Base-by-base conservation (phyloP, 2,888 invertebrate genomes). In the Hypercompe scribonia region DNA sequence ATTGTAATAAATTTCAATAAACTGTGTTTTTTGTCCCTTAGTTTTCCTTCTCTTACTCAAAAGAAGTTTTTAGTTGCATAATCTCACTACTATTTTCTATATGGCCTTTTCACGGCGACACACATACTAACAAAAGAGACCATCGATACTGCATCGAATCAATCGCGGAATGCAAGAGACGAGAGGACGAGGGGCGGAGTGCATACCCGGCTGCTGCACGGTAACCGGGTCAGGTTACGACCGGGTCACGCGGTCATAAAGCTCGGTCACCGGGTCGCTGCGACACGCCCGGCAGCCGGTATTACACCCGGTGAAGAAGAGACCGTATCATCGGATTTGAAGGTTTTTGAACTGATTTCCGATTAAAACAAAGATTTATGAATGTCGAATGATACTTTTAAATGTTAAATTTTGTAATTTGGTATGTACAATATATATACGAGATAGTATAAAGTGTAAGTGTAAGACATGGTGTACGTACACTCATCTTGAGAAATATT, bases 241-340 rank as follows among this genome's bases (percentile, higher is more conserved):
- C 92, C 92, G 89, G 87, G 89, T 93, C 89, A 93, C 93, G 93
- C 88, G 94, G 93, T 92, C 92, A 88, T 88, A 83, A 72, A 87
- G 90, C 94, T 93, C 88, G 92, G 90, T 92, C 90, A 87, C 83
- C 74, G 78, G 83, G 81, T 85, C 82, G 78, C 86, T 79, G 76
- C 28, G 73, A 79, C 82, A 88, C 90, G 89, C 91, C 81, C 86
- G 86, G 84, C 84, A 82, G 78, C 84, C 82, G 81, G 68, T 70
- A 63, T 70, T 71, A 82, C 79, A 71, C 77, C 77, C 72, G 77
- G 79, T 77, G 76, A 79, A 77, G 78, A 71, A 64, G 78, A 74
- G 76, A 69, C 70, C 68, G 75, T 83, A 79, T 88, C 81, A 84
- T 82, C 77, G 69, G 78, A 84, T 87, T 84, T 84, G 80, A 82